phyloP scores from a whole-genome alignment of 1,140 invertebrate genomes.

The Eriosoma lanigerum region DNA sequence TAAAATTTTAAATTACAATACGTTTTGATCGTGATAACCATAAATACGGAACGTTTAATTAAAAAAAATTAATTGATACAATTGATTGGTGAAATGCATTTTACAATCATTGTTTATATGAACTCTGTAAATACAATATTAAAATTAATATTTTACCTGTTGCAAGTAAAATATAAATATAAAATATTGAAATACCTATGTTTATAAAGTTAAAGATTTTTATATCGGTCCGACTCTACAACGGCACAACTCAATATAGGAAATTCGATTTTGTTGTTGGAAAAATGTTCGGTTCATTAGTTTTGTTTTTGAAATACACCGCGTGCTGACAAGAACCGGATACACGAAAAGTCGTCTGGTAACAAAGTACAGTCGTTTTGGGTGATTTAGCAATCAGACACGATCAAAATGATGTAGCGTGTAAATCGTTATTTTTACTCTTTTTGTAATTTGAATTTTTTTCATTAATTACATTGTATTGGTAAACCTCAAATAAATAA shows the following conservation, averaged over 20 bases:
- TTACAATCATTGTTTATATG: no score
- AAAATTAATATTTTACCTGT: no score
- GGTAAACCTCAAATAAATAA: not conserved
- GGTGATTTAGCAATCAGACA: constrained; percentile 42
- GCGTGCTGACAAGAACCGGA: constrained; percentile 28
- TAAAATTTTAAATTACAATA: no score
- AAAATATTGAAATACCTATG: no score
- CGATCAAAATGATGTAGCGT: not conserved
- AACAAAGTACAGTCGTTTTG: constrained; percentile 32
- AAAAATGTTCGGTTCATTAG: not conserved
- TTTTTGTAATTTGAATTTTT: not conserved
- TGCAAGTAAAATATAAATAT: no score
- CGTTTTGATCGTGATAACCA: no score
- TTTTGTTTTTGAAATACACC: not conserved
- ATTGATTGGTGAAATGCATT: no score
- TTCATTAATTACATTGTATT: not conserved
- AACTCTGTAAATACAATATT: no score
- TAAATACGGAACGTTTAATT: no score
- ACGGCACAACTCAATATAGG: no score
- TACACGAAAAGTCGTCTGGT: constrained; percentile 17
- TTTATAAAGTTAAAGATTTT: not conserved
- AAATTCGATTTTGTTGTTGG: not conserved
- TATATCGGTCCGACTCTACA: not conserved
- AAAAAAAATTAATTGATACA: no score
- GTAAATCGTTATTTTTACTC: not conserved